Evolutionary conservation across 2,113 vertebrate genomes (phyloP).

Genomic region (Callithrix jacchus): DNA sequence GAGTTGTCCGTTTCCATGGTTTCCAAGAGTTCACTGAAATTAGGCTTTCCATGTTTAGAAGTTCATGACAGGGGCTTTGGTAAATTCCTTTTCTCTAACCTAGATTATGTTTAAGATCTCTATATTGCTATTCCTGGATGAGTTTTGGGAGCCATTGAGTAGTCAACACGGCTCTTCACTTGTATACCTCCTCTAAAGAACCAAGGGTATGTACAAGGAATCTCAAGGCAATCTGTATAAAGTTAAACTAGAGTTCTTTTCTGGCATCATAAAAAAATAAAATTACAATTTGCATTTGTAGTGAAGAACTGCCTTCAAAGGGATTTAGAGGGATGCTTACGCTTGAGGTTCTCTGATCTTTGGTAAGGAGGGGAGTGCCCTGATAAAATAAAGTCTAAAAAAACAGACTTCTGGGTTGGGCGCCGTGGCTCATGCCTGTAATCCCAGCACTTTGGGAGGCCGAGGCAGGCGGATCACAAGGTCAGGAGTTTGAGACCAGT

Average conservation of each 20-base stretch:
- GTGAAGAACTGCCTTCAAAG: neutral
- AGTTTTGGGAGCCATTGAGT: too few relatives aligned
- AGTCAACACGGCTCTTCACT: neutral
- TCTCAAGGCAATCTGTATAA: neutral
- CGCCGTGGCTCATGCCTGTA: too few relatives aligned
- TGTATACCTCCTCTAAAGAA: neutral
- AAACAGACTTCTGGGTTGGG: neutral
- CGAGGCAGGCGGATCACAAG: too few relatives aligned
- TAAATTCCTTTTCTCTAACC: constrained; percentile 60
- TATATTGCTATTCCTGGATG: neutral
- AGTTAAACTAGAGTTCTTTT: neutral
- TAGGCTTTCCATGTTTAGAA: constrained; percentile 69
- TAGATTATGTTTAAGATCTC: constrained; percentile 3
- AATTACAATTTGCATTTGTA: neutral
- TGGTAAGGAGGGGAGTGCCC: neutral
- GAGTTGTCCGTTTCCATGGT: constrained; percentile 82
- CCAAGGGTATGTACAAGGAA: neutral
- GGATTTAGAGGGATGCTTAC: neutral
- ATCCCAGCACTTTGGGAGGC: too few relatives aligned
- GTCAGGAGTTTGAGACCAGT: too few relatives aligned
- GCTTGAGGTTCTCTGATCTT: neutral
- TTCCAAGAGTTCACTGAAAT: constrained; percentile 80
- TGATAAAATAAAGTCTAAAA: neutral
- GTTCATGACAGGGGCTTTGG: constrained; percentile 67
- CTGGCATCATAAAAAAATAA: neutral